phyloP scores from a whole-genome alignment of 2,113 vertebrate species.

The Globicephala melas region DNA sequence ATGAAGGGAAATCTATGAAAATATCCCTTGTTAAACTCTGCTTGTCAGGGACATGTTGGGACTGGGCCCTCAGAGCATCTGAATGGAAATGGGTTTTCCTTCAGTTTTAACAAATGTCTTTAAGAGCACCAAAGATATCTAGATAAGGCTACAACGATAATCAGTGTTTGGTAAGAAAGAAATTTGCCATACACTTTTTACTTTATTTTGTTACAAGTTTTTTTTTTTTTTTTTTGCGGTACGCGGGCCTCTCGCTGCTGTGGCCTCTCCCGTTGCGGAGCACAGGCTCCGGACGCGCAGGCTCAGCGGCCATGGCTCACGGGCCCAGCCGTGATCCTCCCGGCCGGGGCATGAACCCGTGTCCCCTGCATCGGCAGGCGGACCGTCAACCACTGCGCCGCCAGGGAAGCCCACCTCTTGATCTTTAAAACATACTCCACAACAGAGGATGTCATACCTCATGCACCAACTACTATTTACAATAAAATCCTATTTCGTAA shows the following conservation, averaged over 20 bases:
- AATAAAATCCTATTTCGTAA: neutral
- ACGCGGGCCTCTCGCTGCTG: rapidly evolving
- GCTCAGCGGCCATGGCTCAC: too few relatives aligned
- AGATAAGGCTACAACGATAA: neutral
- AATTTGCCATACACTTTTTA: neutral
- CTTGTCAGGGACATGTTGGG: neutral
- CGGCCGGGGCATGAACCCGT: too few relatives aligned
- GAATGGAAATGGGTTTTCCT: neutral
- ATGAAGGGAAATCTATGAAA: neutral
- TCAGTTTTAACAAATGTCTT: neutral
- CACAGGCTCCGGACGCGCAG: rapidly evolving
- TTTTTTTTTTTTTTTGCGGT: too few relatives aligned
- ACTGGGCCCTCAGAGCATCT: rapidly evolving
- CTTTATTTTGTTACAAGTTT: too few relatives aligned
- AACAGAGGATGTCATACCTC: neutral
- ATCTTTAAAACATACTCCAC: neutral
- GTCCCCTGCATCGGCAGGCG: too few relatives aligned
- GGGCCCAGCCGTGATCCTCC: too few relatives aligned
- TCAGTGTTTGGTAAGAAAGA: neutral
- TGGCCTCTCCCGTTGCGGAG: too few relatives aligned
- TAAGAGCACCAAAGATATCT: neutral
- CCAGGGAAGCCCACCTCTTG: neutral
- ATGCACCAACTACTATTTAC: neutral
- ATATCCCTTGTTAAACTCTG: too few relatives aligned
- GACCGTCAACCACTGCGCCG: too few relatives aligned